A percentile compares a stretch with the other conserved stretches of the same genome.
phyloP scores from a whole-genome alignment of 2,888 invertebrate genomes.

The Nezara viridula region DNA sequence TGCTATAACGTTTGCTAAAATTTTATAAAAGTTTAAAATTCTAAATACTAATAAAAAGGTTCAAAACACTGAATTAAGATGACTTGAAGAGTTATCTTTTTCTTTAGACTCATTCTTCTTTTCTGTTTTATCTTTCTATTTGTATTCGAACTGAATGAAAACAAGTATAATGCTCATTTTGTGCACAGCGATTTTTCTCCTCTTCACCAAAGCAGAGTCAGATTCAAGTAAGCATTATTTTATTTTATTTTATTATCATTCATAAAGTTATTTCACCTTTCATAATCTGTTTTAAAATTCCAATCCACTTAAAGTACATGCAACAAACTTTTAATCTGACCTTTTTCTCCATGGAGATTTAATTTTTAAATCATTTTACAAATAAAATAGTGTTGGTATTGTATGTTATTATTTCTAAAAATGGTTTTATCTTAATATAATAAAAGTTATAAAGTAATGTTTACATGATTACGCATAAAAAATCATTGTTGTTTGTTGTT shows the following conservation, averaged over 20 bases:
- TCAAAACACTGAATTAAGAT: background rate
- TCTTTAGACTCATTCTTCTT: background rate
- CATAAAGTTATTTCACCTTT: background rate
- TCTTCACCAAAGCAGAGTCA: background rate
- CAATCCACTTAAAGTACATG: too few relatives aligned
- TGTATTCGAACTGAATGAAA: background rate
- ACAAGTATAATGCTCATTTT: background rate
- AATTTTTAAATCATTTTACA: too few relatives aligned
- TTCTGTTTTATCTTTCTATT: background rate
- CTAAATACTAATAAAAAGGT: background rate
- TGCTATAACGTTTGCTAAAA: background rate
- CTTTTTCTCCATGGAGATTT: too few relatives aligned
- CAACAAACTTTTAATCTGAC: too few relatives aligned
- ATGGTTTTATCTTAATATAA: too few relatives aligned
- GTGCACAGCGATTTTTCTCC: background rate
- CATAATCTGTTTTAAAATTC: background rate
- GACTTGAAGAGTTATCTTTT: background rate
- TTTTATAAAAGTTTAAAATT: background rate
- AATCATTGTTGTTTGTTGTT: background rate
- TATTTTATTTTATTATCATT: background rate
- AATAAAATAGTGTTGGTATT: too few relatives aligned
- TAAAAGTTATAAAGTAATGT: background rate
- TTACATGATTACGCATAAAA: background rate
- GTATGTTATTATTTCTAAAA: too few relatives aligned
- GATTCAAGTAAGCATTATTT: constrained; percentile 4